A percentile compares a stretch with the other conserved stretches of the same genome.
Evolutionary conservation across 2,113 vertebrate species (phyloP).

Genomic region (Syrrhaptes paradoxus): DNA sequence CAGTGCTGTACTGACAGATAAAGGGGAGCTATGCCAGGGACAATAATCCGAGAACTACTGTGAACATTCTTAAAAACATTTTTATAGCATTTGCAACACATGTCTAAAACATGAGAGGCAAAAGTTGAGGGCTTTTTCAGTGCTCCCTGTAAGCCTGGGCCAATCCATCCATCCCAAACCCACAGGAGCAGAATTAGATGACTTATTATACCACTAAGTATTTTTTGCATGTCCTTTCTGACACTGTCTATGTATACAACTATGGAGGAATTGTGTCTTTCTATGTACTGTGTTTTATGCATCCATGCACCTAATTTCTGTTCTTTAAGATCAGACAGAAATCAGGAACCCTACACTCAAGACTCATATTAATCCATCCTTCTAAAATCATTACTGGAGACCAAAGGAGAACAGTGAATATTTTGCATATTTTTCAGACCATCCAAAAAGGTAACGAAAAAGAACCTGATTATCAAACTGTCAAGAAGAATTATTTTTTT

Average conservation of each 20-base stretch:
- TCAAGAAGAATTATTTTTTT: conserved; percentile 4
- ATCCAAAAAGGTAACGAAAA: not conserved
- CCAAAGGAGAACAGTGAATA: not conserved
- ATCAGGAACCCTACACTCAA: not conserved
- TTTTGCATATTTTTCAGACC: not conserved
- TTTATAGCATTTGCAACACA: not conserved
- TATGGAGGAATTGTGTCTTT: not conserved
- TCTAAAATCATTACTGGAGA: not conserved
- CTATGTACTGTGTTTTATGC: not conserved
- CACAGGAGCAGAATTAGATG: not conserved
- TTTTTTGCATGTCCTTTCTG: not conserved
- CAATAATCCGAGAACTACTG: not conserved
- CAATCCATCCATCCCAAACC: not conserved
- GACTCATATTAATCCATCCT: not conserved
- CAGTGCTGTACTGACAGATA: not conserved
- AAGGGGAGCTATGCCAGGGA: not conserved
- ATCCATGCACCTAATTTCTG: not conserved
- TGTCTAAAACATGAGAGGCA: not conserved
- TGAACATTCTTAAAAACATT: not conserved
- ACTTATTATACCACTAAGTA: not conserved
- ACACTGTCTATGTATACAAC: not conserved
- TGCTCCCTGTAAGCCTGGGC: not conserved
- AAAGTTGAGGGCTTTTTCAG: not conserved
- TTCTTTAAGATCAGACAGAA: not conserved
- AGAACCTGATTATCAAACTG: not conserved